Evolutionary conservation across 2,888 invertebrate species (phyloP).

Genomic region (Hydrotaea cyrtoneurina): DNA sequence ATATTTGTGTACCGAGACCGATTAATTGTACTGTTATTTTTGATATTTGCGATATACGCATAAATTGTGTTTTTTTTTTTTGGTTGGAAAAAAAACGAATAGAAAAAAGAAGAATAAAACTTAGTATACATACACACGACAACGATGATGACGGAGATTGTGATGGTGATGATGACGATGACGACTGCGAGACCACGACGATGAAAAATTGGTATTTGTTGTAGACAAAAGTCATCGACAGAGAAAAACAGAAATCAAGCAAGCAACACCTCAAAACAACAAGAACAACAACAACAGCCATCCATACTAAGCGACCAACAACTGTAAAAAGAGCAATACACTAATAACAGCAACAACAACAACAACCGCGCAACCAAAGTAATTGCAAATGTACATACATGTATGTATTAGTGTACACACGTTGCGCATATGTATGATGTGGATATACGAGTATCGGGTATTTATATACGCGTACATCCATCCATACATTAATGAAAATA

Average conservation of each 20-base stretch:
- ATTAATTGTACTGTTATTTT: constrained; percentile 66
- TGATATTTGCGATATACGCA: constrained; percentile 50
- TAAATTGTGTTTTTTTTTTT: constrained; percentile 39
- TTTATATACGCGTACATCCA: neutral
- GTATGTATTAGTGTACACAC: neutral
- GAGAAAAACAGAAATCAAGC: constrained; percentile 50
- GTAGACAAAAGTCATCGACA: constrained; percentile 46
- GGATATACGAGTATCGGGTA: neutral
- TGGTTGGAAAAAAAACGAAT: neutral
- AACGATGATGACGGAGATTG: constrained; percentile 16
- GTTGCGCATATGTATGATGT: neutral
- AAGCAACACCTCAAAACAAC: constrained; percentile 51
- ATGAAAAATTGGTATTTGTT: constrained; percentile 24
- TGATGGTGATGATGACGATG: constrained; percentile 31
- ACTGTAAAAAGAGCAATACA: constrained; percentile 50
- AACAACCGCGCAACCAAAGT: constrained; percentile 41
- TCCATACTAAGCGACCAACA: constrained; percentile 4
- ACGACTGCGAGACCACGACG: constrained; percentile 27
- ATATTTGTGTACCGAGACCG: neutral
- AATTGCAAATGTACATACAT: constrained; percentile 58
- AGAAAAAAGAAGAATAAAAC: constrained; percentile 28
- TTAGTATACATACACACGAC: constrained; percentile 53
- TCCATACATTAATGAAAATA: neutral
- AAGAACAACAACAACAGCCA: constrained; percentile 17
- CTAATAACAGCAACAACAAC: constrained; percentile 8